These are phyloP conservation scores for Brachyhypopomus gauderio DNA, from an alignment of 2,113 vertebrate genomes.

Conservation along the genomic window DNA sequence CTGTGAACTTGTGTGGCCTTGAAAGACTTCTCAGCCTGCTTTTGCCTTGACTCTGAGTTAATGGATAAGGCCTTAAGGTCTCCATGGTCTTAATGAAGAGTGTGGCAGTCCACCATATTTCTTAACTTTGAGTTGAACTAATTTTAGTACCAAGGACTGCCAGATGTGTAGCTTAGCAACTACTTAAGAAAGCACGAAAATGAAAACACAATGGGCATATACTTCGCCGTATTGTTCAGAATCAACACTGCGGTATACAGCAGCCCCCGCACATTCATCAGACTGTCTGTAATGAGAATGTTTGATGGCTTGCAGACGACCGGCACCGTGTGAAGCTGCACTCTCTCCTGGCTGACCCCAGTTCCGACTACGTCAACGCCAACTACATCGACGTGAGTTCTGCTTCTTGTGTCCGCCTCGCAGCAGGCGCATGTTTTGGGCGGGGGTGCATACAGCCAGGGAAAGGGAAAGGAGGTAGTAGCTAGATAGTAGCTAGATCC, in stretches of 20 bases:
- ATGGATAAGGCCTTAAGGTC: not conserved
- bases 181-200: not conserved
- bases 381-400: slow-evolving; percentile 95
- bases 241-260: too few relatives aligned
- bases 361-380: slow-evolving; percentile 90
- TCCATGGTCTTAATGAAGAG: not conserved
- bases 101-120: not conserved
- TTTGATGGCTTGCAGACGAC: slow-evolving; percentile 76
- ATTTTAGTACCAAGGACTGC: not conserved
- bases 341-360: slow-evolving; percentile 87
- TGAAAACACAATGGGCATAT: not conserved
- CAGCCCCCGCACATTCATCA: not conserved
- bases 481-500: too few relatives aligned
- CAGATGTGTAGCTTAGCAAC: slow-evolving; percentile 5
- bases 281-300: not conserved
- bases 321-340: slow-evolving; percentile 91
- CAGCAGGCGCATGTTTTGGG: not conserved
- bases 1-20: not conserved
- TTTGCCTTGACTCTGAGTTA: not conserved
- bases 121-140: not conserved
- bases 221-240: not conserved
- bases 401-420: not conserved
- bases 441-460: too few relatives aligned
- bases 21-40: not conserved
- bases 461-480: too few relatives aligned